Evolutionary conservation across 2,113 vertebrate species (phyloP).

Genomic region (Bombycilla garrulus): DNA sequence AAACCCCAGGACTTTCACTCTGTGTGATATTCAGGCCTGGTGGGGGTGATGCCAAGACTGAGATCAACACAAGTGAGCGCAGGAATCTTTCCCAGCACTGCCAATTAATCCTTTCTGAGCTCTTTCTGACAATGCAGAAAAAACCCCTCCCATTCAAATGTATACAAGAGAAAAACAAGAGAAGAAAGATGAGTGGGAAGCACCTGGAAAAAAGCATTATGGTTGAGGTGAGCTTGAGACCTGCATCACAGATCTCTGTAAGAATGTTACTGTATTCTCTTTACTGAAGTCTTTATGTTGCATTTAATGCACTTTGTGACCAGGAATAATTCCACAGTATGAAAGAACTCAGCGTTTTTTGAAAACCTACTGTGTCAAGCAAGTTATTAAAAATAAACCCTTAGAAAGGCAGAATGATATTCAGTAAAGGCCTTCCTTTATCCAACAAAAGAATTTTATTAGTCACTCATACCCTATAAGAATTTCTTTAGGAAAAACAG

Average conservation of each 20-base stretch:
- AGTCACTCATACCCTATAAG: not conserved
- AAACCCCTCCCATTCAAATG: not conserved
- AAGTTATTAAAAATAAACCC: not conserved
- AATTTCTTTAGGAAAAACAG: not conserved
- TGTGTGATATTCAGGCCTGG: not conserved
- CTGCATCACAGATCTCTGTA: not conserved
- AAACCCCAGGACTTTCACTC: not conserved
- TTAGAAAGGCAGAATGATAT: not conserved
- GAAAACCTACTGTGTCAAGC: not conserved
- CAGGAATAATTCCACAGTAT: not conserved
- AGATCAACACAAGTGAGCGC: not conserved
- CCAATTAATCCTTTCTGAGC: not conserved
- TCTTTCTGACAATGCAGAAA: not conserved
- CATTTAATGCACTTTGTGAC: not conserved
- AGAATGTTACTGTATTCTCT: not conserved
- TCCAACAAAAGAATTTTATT: not conserved
- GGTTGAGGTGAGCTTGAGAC: not conserved
- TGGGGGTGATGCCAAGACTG: not conserved
- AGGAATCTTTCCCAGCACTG: not conserved
- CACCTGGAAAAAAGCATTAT: not conserved
- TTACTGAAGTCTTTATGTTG: not conserved
- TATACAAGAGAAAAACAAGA: not conserved
- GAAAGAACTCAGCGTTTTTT: not conserved
- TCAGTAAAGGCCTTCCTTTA: not conserved
- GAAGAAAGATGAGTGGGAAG: not conserved